phyloP scores from a whole-genome alignment of 2,888 invertebrate species.

The Drosophila affinis region DNA sequence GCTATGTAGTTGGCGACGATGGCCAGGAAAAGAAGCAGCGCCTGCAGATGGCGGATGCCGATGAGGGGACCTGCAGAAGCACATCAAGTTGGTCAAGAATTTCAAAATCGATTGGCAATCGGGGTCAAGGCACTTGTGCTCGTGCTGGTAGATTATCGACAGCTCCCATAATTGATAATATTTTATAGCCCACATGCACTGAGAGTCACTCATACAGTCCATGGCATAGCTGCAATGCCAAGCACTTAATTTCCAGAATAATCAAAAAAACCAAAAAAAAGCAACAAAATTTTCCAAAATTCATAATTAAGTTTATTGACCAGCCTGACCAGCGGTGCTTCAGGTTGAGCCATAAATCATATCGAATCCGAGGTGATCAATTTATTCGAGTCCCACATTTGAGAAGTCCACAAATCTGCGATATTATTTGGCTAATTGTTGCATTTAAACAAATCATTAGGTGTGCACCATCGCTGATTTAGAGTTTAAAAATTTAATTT shows the following conservation, averaged over 20 bases:
- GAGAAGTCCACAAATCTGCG: too few relatives aligned
- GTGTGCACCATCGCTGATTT: neutral
- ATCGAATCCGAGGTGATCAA: neutral
- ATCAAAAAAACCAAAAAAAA: too few relatives aligned
- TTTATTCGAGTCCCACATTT: too few relatives aligned
- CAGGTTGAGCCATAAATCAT: conserved; percentile 17
- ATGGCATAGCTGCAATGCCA: neutral
- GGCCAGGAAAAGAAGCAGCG: conserved; percentile 86
- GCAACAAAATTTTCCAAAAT: too few relatives aligned
- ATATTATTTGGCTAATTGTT: too few relatives aligned
- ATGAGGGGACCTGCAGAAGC: conserved; percentile 82
- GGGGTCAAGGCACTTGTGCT: too few relatives aligned
- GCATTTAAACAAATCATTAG: too few relatives aligned
- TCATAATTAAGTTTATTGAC: conserved; percentile 1
- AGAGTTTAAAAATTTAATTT: neutral
- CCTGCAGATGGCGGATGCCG: conserved; percentile 87
- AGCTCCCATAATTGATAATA: too few relatives aligned
- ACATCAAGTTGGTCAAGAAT: neutral
- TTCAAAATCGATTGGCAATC: neutral
- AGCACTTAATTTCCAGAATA: neutral
- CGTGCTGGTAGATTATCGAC: too few relatives aligned
- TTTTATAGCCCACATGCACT: too few relatives aligned
- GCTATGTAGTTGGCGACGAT: conserved; percentile 87
- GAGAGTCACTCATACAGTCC: neutral
- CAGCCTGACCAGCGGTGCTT: conserved; percentile 2